Conservation (phyloP, 2,888 invertebrate species). For the Copidosoma aretas region DNA sequence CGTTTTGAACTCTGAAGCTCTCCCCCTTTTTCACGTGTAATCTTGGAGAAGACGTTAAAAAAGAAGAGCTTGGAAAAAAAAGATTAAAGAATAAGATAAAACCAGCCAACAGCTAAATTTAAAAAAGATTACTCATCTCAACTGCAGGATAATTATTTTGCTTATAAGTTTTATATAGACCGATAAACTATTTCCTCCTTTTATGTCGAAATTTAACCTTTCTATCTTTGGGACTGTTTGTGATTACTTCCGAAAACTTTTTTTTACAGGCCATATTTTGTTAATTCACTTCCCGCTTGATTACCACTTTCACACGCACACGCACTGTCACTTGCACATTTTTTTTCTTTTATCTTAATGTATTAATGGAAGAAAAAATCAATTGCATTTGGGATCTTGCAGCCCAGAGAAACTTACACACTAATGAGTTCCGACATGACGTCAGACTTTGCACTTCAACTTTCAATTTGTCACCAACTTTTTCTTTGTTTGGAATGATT, state of each 20-base stretch:
- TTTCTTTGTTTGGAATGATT: slow-evolving; percentile 36
- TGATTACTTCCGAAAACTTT: background rate
- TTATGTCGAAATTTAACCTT: no score
- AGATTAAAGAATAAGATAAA: no score
- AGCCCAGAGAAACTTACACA: slow-evolving; percentile 16
- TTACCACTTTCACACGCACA: slow-evolving; percentile 8
- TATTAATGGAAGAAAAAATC: slow-evolving; percentile 41
- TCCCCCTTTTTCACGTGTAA: no score
- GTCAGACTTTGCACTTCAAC: slow-evolving; percentile 32
- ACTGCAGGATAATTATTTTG: no score
- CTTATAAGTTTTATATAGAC: no score
- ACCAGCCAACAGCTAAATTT: no score
- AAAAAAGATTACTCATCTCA: background rate
- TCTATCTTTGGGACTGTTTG: no score
- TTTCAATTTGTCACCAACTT: slow-evolving; percentile 22
- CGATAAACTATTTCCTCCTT: no score
- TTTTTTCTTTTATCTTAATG: slow-evolving; percentile 26
- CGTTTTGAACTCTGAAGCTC: no score
- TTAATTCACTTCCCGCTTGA: slow-evolving; percentile 25
- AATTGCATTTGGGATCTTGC: slow-evolving; percentile 35
- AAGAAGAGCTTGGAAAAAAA: no score
- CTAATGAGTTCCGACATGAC: slow-evolving; percentile 16
- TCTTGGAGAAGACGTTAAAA: no score
- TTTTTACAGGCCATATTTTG: slow-evolving; percentile 42
- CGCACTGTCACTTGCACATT: slow-evolving; percentile 20